These are phyloP conservation scores for Agelaius tricolor DNA, from an alignment of 2,113 vertebrate species.

Conservation along the genomic window DNA sequence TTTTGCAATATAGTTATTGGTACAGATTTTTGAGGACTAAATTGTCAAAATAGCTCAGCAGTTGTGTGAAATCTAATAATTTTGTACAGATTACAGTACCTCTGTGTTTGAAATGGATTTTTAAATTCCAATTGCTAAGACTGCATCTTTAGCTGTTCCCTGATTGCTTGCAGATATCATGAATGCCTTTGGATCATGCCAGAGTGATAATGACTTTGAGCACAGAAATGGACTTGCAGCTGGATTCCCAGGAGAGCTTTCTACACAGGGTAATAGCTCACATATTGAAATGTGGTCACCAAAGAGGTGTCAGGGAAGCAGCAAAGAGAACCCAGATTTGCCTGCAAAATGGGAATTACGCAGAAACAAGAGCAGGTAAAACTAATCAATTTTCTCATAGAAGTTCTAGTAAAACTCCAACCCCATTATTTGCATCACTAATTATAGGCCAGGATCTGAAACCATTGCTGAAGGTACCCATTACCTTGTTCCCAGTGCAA, in stretches of 20 bases:
- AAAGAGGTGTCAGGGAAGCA: slow-evolving; percentile 8
- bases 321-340: neutral
- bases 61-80: slow-evolving; percentile 61
- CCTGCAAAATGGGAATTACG: neutral
- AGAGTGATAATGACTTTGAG: slow-evolving; percentile 25
- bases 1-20: slow-evolving; percentile 50
- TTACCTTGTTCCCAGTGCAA: neutral
- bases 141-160: neutral
- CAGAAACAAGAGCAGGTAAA: neutral
- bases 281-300: neutral
- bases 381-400: neutral
- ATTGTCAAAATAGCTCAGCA: slow-evolving; percentile 52
- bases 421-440: neutral
- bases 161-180: slow-evolving; percentile 44
- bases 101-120: slow-evolving; percentile 63
- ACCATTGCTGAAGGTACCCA: neutral
- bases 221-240: slow-evolving; percentile 34
- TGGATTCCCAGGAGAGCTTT: slow-evolving; percentile 12
- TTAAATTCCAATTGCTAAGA: slow-evolving; percentile 33
- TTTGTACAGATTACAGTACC: slow-evolving; percentile 51
- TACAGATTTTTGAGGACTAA: slow-evolving; percentile 53
- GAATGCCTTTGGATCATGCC: slow-evolving; percentile 13
- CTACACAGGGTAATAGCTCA: neutral
- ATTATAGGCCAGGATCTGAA: neutral
- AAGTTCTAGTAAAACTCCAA: slow-evolving; percentile 16